Base-by-base conservation (phyloP, 2,888 invertebrate genomes). In the Andrena trimmerana region DNA sequence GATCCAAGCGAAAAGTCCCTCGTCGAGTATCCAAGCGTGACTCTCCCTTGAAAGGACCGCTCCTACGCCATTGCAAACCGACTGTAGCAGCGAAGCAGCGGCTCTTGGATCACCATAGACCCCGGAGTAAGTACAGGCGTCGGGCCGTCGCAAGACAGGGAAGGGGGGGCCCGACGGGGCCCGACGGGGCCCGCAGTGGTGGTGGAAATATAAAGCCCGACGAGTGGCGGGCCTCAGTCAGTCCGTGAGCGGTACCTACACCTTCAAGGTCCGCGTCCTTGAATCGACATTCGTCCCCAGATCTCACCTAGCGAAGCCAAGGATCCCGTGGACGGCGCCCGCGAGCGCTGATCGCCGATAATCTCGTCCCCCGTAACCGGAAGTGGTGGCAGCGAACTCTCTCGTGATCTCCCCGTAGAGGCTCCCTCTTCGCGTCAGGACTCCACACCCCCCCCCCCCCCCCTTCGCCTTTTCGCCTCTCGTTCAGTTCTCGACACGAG, bases 151-250 rank as follows among this genome's bases (percentile, higher is more conserved):
- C 42, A 65, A 66, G 75, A 66, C 68, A 75, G 62, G 67, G 86
- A 82, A 88, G 90, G 89, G 85, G 86, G 89, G 90, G 20, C 20
- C 20, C 20, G 20, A 20, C 20, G 20, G 20, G 88, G 85, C 78
- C 78, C 36, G 74, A 62, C 59, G 36, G 68, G 33, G 65, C 50
- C 59, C 59, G 54, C 70, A 76, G 91, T 93, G 92, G 93, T 91
- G 93, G 93, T 93, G 93, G 93, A 90, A 93, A 93, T 93, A 93
- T 93, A 93, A 93, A 89, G 90, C 91, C 83, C 82, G 88, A 86
- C 86, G 88, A 90, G 90, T 91, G 90, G 90, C 92, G 90, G 88
- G 91, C 90, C 90, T 89, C 91, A 89, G 92, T 92, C 93, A 94
- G 93, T 94, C 90, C 90, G 91, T 92, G 93, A 93, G 92, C 93